Base-by-base conservation (phyloP, 2,888 invertebrate species). In the Myopa testacea region DNA sequence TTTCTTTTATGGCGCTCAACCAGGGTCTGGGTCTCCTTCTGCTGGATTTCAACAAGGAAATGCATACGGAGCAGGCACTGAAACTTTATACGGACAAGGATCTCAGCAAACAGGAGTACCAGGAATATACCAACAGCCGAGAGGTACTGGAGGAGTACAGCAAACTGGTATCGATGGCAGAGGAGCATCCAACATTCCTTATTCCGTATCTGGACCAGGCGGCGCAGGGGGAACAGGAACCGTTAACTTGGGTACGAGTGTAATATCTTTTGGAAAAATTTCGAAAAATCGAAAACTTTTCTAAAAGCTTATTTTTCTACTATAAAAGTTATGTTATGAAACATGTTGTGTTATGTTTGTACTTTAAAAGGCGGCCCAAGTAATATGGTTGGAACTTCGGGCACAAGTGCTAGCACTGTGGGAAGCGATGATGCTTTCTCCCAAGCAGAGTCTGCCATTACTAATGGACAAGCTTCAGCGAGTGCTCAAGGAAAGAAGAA, bases 401-500 rank as follows among this genome's bases (percentile, higher is more conserved):
- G 78, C 14, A 79, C 76, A 14, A 74, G 69, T 8, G 78, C 77
- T n/a, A 83, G 81, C 12, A 73, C 55, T 58, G 79, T 80, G 8
- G 86, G 84, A 8, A 88, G 86, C n/a, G 93, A 94, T 82, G 93
- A 92, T 78, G 92, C 93, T 38, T 93, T 94, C 86, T 95, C 95
- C 0, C 94, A 94, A 89, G 95, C 94, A 4, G 92, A 89, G 78
- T 87, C 89, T 0, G 84, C 88, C 0, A 87, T 90, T 60, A 88
- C 87, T 52, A 94, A 94, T 78, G 95, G 95, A 0, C 92, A 93
- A 82, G 95, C 95, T 1, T 92, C 92, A 80, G 95, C 95, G 4
- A 92, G 93, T 76, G 93, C 96, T 16, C 94, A 94, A 88, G 96
- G 96, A 16, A 93, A 92, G 81, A 94, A 93, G 84, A 92, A 92